Evolutionary conservation across 2,113 vertebrate species (phyloP).

Genomic region (Nicator chloris): DNA sequence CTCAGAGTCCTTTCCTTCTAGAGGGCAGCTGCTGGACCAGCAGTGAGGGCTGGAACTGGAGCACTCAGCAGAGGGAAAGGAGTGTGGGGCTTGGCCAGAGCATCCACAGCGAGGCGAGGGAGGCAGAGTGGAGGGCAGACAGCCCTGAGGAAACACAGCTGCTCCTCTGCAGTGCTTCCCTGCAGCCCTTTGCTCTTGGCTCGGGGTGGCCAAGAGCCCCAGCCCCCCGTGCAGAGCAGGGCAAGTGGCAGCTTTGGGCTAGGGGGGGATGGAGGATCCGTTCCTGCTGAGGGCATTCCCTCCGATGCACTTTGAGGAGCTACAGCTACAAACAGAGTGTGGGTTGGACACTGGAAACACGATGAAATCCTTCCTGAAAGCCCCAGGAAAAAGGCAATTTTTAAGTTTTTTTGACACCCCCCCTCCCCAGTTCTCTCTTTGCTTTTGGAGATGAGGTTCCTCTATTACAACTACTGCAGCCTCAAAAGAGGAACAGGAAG

Average conservation of each 20-base stretch:
- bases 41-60: not conserved
- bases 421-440: not conserved
- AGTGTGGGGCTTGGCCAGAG: not conserved
- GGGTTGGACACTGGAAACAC: not conserved
- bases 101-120: not conserved
- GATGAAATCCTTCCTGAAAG: not conserved
- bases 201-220: not conserved
- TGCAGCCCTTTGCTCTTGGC: not conserved
- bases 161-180: not conserved
- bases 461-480: not conserved
- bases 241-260: not conserved
- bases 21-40: not conserved
- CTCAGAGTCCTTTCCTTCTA: not conserved
- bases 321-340: not conserved
- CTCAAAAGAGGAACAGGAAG: not conserved
- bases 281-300: not conserved
- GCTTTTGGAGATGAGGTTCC: not conserved
- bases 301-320: not conserved
- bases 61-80: not conserved
- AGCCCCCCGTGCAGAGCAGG: not conserved
- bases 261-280: not conserved
- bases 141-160: not conserved
- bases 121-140: not conserved
- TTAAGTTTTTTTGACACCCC: rapidly evolving
- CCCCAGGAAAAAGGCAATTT: not conserved